These are phyloP conservation scores for Galeopsomyia nigrocyanea DNA, from an alignment of 2,888 invertebrate genomes.

Conservation along the genomic window DNA sequence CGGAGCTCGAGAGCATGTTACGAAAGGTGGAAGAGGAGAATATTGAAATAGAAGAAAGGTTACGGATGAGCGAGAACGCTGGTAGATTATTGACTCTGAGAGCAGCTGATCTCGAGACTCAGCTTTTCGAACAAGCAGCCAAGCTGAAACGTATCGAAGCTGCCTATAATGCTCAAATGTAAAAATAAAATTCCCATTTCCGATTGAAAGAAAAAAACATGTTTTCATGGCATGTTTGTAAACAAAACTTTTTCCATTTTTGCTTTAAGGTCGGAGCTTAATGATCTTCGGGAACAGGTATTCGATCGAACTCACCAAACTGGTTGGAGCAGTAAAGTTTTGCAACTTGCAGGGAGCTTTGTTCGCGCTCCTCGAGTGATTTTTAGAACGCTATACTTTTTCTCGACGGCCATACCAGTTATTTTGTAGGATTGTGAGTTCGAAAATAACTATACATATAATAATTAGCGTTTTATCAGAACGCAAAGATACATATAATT, in stretches of 20 bases:
- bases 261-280: slow-evolving; percentile 52
- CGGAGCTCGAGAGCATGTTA: slow-evolving; percentile 23
- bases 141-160: slow-evolving; percentile 58
- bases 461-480: not conserved
- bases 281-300: slow-evolving; percentile 58
- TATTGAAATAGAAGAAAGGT: slow-evolving; percentile 52
- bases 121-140: slow-evolving; percentile 57
- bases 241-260: not conserved
- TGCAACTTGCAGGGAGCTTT: slow-evolving; percentile 63
- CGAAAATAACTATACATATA: not conserved
- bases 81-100: slow-evolving; percentile 52
- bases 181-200: slow-evolving; percentile 30
- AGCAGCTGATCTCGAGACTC: slow-evolving; percentile 52
- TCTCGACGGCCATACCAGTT: slow-evolving; percentile 35
- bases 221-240: not conserved
- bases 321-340: slow-evolving; percentile 62
- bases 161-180: slow-evolving; percentile 59
- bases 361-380: slow-evolving; percentile 62
- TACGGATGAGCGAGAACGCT: slow-evolving; percentile 54
- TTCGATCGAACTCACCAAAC: slow-evolving; percentile 57
- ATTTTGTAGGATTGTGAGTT: slow-evolving; percentile 17
- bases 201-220: not conserved
- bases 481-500: not conserved
- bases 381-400: slow-evolving; percentile 60
- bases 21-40: slow-evolving; percentile 49